These are phyloP conservation scores for Macrobrachium nipponense DNA, from an alignment of 1,140 invertebrate genomes.

Conservation along the genomic window DNA sequence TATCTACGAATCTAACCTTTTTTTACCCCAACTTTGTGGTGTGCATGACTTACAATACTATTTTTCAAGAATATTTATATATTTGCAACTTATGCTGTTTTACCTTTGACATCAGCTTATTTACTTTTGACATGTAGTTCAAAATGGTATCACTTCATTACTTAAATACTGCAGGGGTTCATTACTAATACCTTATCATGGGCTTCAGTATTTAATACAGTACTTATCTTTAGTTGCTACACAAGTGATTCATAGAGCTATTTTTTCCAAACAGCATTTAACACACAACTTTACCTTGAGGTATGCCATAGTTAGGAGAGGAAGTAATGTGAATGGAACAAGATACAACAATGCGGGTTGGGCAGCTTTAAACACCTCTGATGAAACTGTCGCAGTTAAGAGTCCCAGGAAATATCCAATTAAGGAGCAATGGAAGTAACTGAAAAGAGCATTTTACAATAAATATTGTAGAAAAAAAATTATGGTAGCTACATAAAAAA, in stretches of 20 bases:
- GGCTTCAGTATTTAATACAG: too few relatives aligned
- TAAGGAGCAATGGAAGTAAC: conserved; percentile 97
- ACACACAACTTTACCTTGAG: conserved; percentile 80
- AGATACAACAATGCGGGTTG: conserved; percentile 97
- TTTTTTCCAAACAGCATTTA: background rate
- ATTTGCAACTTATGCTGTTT: too few relatives aligned
- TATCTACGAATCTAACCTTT: too few relatives aligned
- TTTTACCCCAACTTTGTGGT: too few relatives aligned
- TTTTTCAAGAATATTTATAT: too few relatives aligned
- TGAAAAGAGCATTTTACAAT: conserved; percentile 59
- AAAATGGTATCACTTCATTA: too few relatives aligned
- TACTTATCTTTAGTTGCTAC: background rate
- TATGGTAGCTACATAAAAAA: background rate
- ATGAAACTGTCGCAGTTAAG: conserved; percentile 95
- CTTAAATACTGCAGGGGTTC: too few relatives aligned
- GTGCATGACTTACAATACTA: too few relatives aligned
- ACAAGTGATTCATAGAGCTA: background rate
- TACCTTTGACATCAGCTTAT: too few relatives aligned
- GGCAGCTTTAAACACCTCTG: conserved; percentile 97
- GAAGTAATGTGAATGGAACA: conserved; percentile 96
- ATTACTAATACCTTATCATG: too few relatives aligned
- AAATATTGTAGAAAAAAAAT: conserved; percentile 19
- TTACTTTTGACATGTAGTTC: too few relatives aligned
- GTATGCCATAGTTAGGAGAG: conserved; percentile 96
- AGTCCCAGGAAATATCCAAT: conserved; percentile 97